Evolutionary conservation across 2,113 vertebrate species (phyloP), one percentile per base, ranked within the genome.

Genomic region (Centropus bengalensis): DNA sequence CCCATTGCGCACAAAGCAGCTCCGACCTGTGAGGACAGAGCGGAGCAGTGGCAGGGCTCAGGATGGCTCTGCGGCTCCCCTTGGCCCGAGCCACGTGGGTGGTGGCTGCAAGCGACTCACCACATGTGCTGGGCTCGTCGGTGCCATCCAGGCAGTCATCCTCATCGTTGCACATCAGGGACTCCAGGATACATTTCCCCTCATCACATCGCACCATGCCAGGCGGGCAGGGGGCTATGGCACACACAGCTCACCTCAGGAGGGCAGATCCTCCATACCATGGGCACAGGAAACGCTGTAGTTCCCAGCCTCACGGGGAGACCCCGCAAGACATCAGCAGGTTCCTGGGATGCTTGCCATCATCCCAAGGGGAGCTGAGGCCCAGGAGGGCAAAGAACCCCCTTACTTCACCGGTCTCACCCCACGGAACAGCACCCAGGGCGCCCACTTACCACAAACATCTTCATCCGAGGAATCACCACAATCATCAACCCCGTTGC

Each of bases 381-480:
- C 32, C 11, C 38, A 12, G 23, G 28, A 85, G 47, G 44, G n/a
- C 36, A 60, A 85, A 85, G 40, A 26, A 62, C 5, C 13, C 54
- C n/a, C n/a, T n/a, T n/a, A n/a, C 33, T 12, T 12, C 24, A 56
- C 42, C 58, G 66, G 17, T 75, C n/a, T 85, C 30, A 23, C 26
- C 14, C n/a, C 36, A 24, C 4, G 4, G 36, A 59, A 36, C 10
- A 27, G 17, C 55, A 47, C 11, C 28, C 51, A 30, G 12, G 2
- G 3, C 6, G 32, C 51, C n/a, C 10, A 3, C 96, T 94, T 93
- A 98, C 98, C 96, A 0, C 98, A 98, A 47, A 80, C 7, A 1
- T 98, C 98, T 94, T 99, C 99, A 23, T 99, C 99, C 0, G 99
- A 99, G 47, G 96, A 96, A 89, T 99, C 99, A 0, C 98, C 98